Percentiles rank a stretch among this genome's conserved stretches.
phyloP scores from a whole-genome alignment of 1,140 invertebrate species.

The Euwallacea fornicatus region DNA sequence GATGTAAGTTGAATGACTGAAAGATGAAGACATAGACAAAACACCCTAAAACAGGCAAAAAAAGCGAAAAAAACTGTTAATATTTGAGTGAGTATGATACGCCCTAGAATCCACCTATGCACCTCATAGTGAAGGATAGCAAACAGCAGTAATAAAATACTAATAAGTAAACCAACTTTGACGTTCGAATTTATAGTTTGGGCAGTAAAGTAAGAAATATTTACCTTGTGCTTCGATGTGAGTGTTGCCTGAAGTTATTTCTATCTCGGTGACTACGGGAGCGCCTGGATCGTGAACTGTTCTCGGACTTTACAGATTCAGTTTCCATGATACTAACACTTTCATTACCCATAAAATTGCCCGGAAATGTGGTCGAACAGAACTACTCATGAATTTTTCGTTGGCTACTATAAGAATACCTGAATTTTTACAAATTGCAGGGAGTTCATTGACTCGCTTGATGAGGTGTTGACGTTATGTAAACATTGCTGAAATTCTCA shows the following conservation, averaged over 20 bases:
- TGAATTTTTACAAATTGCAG: constrained; percentile 23
- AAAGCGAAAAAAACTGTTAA: no score
- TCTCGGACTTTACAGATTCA: constrained; percentile 64
- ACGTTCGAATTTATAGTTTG: no score
- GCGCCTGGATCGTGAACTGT: constrained; percentile 62
- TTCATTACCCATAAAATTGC: constrained; percentile 51
- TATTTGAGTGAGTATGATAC: no score
- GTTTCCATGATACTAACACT: constrained; percentile 61
- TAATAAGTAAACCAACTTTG: no score
- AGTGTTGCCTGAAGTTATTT: constrained; percentile 58
- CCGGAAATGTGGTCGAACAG: constrained; percentile 2
- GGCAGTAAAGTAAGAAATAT: constrained; percentile 20
- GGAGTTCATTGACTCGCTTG: constrained; percentile 34
- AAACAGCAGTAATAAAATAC: no score
- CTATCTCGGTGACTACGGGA: constrained; percentile 59
- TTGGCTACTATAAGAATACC: neutral
- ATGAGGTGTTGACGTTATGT: constrained; percentile 35
- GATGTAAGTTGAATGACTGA: no score
- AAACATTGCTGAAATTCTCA: constrained; percentile 33
- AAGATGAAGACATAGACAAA: no score
- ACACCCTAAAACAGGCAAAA: no score
- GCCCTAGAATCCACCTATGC: no score
- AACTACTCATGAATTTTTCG: constrained; percentile 24
- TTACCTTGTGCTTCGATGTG: constrained; percentile 62
- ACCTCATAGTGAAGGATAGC: no score